Conservation (phyloP, 1,140 invertebrate genomes). For the Drosophila lacertosa region DNA sequence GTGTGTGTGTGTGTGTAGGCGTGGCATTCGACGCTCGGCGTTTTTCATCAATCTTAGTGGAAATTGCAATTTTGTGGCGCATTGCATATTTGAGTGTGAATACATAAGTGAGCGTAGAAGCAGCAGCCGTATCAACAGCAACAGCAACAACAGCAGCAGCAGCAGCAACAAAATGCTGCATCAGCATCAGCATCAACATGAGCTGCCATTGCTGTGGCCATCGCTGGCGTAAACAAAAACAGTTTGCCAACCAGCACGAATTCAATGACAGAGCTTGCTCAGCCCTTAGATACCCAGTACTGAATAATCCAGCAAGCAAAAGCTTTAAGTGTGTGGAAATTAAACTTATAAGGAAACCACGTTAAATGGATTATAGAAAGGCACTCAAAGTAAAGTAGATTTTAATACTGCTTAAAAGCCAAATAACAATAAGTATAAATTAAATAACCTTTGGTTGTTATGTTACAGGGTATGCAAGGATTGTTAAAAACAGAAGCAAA, state of each 20-base stretch:
- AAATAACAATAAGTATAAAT: background rate
- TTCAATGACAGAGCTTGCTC: background rate
- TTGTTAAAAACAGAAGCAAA: conserved; percentile 21
- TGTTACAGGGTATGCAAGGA: conserved; percentile 18
- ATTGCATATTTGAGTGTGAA: conserved; percentile 72
- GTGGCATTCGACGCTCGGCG: conserved; percentile 46
- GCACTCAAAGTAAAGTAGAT: too few species aligned
- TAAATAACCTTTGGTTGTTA: background rate
- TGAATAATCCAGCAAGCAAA: too few species aligned
- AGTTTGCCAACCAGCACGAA: conserved; percentile 27
- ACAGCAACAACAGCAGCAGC: conserved; percentile 1
- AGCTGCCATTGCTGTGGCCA: conserved; percentile 35
- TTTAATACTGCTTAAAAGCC: background rate
- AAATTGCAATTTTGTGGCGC: conserved; percentile 80
- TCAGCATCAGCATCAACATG: conserved; percentile 31
- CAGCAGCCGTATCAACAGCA: conserved; percentile 20
- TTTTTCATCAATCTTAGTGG: conserved; percentile 82
- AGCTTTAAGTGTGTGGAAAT: too few species aligned
- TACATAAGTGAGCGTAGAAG: conserved; percentile 66
- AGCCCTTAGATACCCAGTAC: conserved; percentile 2
- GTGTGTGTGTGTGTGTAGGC: conserved; percentile 1
- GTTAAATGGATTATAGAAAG: too few species aligned
- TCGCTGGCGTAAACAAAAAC: conserved; percentile 51
- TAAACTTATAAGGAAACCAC: too few species aligned
- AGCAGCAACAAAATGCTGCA: conserved; percentile 32